Base-by-base conservation (phyloP, 2,888 invertebrate species). In the Tridacna gigas region DNA sequence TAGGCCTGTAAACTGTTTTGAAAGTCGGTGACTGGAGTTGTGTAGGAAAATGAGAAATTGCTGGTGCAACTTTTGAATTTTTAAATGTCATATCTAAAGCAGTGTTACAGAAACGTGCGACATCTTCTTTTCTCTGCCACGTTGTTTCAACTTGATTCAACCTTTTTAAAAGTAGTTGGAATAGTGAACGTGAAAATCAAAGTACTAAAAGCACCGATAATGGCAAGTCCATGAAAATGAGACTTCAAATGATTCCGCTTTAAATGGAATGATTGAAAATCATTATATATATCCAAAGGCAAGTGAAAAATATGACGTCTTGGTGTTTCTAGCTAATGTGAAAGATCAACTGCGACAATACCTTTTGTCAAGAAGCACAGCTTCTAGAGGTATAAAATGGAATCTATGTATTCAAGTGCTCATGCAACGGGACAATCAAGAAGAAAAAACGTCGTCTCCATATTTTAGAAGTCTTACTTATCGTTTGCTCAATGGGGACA, bases 361-460 rank as follows among this genome's bases (percentile, higher is more conserved):
- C 74, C 20, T 84, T 11, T 13, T 61, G 15, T 66, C 63, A 15
- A 77, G 69, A 25, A 18, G 28, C 0, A 13, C 28, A 37, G 22
- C 69, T n/a, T 45, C 66, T 28, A 47, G 56, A n/a, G 76, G 77
- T 28, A 86, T 86, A 45, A 84, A 80, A 77, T 84, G 78, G 80
- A 71, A 84, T 28, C 20, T 84, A 47, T 79, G 75, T 51, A 69
- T 76, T 22, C 80, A 83, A 74, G 81, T 86, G 37, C 74, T 79
- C 61, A 76, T 86, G 79, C 61, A 69, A 25, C 25, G 82, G 37
- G 79, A 87, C 56, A 69, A 74, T n/a, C 66, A 61, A 15, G 69
- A 73, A 74, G 87, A 79, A 13, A 61, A n/a, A n/a, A 22, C 71
- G 13, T n/a, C 82, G 15, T 20, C 28, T n/a, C 82, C 82, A 13